Evolutionary conservation across 2,113 vertebrate genomes (phyloP), one percentile per base, ranked within the genome.

Genomic region (Lophotis ruficrista): DNA sequence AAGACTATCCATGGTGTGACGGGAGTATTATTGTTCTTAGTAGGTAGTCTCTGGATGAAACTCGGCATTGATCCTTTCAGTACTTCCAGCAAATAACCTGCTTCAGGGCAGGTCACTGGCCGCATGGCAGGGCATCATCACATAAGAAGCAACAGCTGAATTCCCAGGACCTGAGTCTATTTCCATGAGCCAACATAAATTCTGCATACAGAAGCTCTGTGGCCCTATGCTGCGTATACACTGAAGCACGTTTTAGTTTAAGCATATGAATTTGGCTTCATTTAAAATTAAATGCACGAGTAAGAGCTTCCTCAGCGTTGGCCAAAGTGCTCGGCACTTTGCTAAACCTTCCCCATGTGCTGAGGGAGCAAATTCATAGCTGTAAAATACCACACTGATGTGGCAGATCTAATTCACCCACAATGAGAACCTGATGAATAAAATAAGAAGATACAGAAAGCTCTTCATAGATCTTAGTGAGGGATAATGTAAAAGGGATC

Each of bases 41-140:
- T 37, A 96, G 71, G 93, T 72, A 80, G 31, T 93, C 83, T 95
- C 84, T 79, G 48, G 88, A 76, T 89, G 83, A 96, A 96, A 82
- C n/a, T 81, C 2, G 0, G 81, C 43, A 93, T 21, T 87, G 76
- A 95, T 88, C 76, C 71, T 87, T 64, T 60, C 94, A 90, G 84
- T 80, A 78, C 28, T 86, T 81, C 62, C 57, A 94, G 91, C 77
- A 90, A 78, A 94, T 37, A 38, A 86, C 56, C 87, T 95, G 61
- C 61, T 83, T 48, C 62, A 87, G 71, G 84, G 56, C 56, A 93
- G 79, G 62, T 71, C 79, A 53, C n/a, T 50, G 72, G 38, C 66
- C 84, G 80, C 51, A 7, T 8, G 17, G 57, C n/a, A 88, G 45
- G 47, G 27, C 64, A 80, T 24, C 60, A 38, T 47, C 65, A 68